phyloP scores from a whole-genome alignment of 1,140 invertebrate genomes.

The Mycetomoellerius zeteki region DNA sequence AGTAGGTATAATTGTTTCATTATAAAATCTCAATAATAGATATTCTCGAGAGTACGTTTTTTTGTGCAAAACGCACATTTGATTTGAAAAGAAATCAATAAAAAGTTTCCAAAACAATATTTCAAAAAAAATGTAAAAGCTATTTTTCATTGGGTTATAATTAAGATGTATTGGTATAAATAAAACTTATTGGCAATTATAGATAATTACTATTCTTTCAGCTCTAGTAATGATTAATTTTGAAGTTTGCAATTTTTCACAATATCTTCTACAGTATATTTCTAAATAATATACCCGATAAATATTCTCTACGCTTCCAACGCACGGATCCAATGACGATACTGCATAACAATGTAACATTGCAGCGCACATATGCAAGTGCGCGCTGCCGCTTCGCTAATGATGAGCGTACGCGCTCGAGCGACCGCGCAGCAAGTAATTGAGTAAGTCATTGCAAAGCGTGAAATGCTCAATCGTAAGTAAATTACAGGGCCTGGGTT shows the following conservation, averaged over 20 bases:
- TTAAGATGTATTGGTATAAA: neutral
- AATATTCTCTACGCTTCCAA: constrained; percentile 4
- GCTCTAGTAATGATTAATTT: neutral
- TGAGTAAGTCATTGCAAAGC: constrained; percentile 74
- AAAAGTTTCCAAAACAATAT: neutral
- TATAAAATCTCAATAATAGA: neutral
- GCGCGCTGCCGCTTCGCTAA: constrained; percentile 53
- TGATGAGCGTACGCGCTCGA: constrained; percentile 50
- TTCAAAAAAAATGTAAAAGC: neutral
- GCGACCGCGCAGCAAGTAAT: constrained; percentile 66
- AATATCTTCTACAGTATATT: neutral
- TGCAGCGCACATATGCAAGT: constrained; percentile 46
- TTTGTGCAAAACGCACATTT: neutral
- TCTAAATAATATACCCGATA: neutral
- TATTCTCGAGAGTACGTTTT: neutral
- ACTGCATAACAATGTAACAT: constrained; percentile 40
- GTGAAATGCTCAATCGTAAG: constrained; percentile 78
- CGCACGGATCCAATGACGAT: constrained; percentile 28
- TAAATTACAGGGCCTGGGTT: constrained; percentile 74
- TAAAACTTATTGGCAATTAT: neutral
- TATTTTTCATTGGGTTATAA: constrained; percentile 1
- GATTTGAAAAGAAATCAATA: neutral
- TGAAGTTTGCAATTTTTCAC: neutral
- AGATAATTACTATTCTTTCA: neutral
- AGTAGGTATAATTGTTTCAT: constrained; percentile 4